Percentiles rank a stretch among this genome's conserved stretches.
These are phyloP conservation scores for Peromyscus melanophrys DNA, from an alignment of 2,797 vertebrate species.

Conservation along the genomic window DNA sequence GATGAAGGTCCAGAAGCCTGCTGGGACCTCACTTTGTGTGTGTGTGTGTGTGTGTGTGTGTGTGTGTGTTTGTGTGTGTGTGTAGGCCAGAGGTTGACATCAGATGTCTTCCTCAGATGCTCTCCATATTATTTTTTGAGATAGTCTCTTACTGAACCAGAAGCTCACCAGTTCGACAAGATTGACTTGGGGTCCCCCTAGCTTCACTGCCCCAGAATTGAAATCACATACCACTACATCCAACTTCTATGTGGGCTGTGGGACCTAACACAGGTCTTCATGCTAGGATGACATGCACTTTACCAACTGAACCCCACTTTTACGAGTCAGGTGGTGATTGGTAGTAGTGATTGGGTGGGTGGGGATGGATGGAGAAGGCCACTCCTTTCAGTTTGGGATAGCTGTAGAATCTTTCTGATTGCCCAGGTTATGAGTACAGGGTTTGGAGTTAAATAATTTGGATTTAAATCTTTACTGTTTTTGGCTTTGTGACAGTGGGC, in stretches of 20 bases:
- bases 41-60: not conserved
- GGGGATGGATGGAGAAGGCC: not conserved
- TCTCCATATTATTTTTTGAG: not conserved
- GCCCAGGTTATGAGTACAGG: not conserved
- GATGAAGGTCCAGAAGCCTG: not conserved
- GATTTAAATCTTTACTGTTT: constrained; percentile 38
- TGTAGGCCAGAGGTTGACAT: not conserved
- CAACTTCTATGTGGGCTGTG: not conserved
- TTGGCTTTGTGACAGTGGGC: constrained; percentile 8
- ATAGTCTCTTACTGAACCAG: not conserved
- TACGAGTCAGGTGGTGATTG: not conserved
- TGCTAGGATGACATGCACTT: not conserved
- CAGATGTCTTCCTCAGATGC: not conserved
- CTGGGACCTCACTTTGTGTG: not conserved
- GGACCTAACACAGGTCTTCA: not conserved
- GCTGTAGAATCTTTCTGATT: not conserved
- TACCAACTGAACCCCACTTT: not conserved
- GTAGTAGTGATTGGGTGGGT: not conserved
- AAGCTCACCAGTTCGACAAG: not conserved
- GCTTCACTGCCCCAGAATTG: not conserved
- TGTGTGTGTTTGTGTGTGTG: not conserved
- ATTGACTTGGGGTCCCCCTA: too few relatives aligned
- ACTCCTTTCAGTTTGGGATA: not conserved
- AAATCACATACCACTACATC: not conserved
- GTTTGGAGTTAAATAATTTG: constrained; percentile 34